Base-by-base conservation (phyloP, 2,888 invertebrate species). In the Nomada ruficornis region DNA sequence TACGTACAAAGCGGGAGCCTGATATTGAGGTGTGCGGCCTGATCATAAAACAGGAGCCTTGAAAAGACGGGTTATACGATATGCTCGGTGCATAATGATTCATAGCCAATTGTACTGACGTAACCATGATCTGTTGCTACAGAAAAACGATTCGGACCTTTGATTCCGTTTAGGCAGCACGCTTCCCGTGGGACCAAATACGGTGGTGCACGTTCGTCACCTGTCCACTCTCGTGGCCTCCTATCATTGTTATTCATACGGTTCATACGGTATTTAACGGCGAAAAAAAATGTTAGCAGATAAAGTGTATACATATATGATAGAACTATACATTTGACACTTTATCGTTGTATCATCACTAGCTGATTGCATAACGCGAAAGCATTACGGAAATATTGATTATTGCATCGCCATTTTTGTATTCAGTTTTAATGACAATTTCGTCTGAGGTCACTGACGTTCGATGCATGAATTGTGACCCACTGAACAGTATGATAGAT, bases 81-180 rank as follows among this genome's bases (percentile, higher is more conserved):
- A 88, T 83, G 77, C 60, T 73, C 42, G 52, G 68, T 70, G 77
- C 80, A 71, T 88, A 86, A 81, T 89, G 90, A 91, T 89, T 91
- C 87, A 88, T 89, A 83, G 74, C 50, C 84, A 84, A 90, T 89
- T 82, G 77, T 54, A 67, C 76, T 90, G 86, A 90, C 85, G 85
- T 90, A 85, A 90, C 76, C 79, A 55, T 55, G n/a, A 63, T 77
- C 70, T 69, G 65, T 42, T 68, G 76, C 62, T 23, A 80, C 74
- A 60, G 80, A 67, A 77, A 83, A 80, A 84, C 84, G 79, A 80
- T 65, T 71, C 67, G 72, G 75, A 67, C 67, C 26, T 69, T 60
- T 60, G 50, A 52, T 71, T 77, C 80, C 47, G 62, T 84, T 89
- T 86, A 75, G 75, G 76, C 42, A 62, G 54, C 52, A 67, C 47